Base-by-base conservation (phyloP, 2,888 invertebrate species). In the Galerucella pusilla region DNA sequence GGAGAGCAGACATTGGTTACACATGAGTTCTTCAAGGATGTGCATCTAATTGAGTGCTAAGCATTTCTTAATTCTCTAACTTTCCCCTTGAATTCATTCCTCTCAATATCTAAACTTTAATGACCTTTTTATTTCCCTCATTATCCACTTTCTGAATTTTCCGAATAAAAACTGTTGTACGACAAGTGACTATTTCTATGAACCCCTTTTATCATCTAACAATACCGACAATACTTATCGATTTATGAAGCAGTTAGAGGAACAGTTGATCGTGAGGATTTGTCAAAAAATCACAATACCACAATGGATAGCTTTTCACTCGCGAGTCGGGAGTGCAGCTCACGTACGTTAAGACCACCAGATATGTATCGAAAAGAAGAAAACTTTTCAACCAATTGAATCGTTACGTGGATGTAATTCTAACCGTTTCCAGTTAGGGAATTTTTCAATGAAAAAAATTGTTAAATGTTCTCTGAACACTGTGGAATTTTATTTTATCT, bases 341-440 rank as follows among this genome's bases (percentile, higher is more conserved):
- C 64, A 64, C 65, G 64, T 64, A 9, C 71, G 42, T 16, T 35
- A 14, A 46, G 20, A 59, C 65, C 71, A 64, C 63, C 49, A 65
- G 46, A 42, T 42, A 57, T 65, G 64, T 71, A 71, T 71, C 65
- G 71, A 65, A 59, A 42, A 71, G 71, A 65, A 69, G 61, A 65
- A 71, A 71, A 71, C 35, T 65, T 71, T 71, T 65, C 71, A 57
- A 64, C 71, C 71, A 71, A 71, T 71, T 71, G 71, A 71, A 49
- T 71, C 57, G 65, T 71, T 71, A 71, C 71, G 71, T 71, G 71
- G 52, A 20, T 45, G 71, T 57, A 71, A 71, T 71, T 71, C 25
- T 54, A 57, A 71, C 35, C n/a, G 28, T 28, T 69, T 61, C 49
- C 69, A n/a, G 46, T 61, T 59, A 42, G 61, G 25, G 46, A n/a